Evolutionary conservation across 2,113 vertebrate genomes (phyloP).

Genomic region (Hemibagrus wyckioides): DNA sequence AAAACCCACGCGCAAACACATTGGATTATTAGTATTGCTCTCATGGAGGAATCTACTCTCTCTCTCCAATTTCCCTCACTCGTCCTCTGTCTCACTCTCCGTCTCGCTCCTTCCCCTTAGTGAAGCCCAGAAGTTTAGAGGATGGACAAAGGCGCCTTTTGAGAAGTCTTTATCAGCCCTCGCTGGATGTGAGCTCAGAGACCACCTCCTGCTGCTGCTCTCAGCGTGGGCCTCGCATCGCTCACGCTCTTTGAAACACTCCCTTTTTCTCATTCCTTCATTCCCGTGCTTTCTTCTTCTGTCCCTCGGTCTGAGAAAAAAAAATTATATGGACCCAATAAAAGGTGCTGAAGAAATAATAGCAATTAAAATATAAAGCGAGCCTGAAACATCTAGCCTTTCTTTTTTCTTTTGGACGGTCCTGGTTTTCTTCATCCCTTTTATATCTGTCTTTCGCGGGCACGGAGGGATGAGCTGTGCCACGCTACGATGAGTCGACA

Average conservation of each 20-base stretch:
- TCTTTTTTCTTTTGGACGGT: background rate
- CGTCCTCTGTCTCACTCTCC: constrained; percentile 21
- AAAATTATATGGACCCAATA: constrained; percentile 19
- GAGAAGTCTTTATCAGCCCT: constrained; percentile 62
- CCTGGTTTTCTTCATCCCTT: background rate
- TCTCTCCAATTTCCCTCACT: constrained; percentile 4
- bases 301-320: constrained; percentile 16
- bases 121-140: constrained; percentile 47
- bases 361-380: constrained; percentile 17
- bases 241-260: constrained; percentile 53
- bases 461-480: background rate
- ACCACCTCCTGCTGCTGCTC: constrained; percentile 54
- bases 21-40: constrained; percentile 40
- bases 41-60: constrained; percentile 13
- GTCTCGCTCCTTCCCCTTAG: constrained; percentile 12
- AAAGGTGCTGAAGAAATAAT: constrained; percentile 10
- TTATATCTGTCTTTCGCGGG: background rate
- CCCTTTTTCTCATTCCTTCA: constrained; percentile 21
- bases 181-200: constrained; percentile 60
- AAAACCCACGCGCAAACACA: background rate
- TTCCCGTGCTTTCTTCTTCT: constrained; percentile 15
- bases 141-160: constrained; percentile 54
- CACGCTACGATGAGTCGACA: background rate
- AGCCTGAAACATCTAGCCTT: constrained; percentile 19
- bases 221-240: constrained; percentile 53